Base-by-base conservation (phyloP, 2,113 vertebrate species). In the Nanorana parkeri region DNA sequence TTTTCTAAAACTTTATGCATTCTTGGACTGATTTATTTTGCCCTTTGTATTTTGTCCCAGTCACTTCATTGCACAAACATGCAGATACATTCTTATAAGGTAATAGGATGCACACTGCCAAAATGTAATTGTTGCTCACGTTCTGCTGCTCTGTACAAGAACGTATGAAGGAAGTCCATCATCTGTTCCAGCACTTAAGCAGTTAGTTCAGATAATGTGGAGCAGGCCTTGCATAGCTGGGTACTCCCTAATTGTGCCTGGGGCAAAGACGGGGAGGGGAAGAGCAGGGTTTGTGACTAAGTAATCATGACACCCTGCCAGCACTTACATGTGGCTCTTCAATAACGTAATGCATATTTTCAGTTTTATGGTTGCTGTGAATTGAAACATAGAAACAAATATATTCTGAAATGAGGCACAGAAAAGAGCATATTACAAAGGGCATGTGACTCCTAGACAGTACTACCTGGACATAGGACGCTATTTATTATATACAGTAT, bases 61-160 rank as follows among this genome's bases (percentile, higher is more conserved):
- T 82, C 47, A 75, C 80, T 61, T 74, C 79, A 82, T 82, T 67
- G 51, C 71, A 55, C 61, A 82, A 82, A 66, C 80, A 82, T 82
- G 20, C 61, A 81, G n/a, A 81, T 81, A 65, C 61, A 67, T 19
- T 79, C 52, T 79, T 75, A 58, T 81, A 20, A 75, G 69, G n/a
- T n/a, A 56, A 26, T 66, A 65, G 17, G 24, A 51, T 77, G 36
- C n/a, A 52, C 21, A 20, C 60, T 82, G 61, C 69, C 80, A 75
- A 75, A 56, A 67, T 67, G 29, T 73, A 19, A 75, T 82, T 65
- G 69, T 66, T 55, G n/a, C 61, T 52, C 61, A 11, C 28, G 11
- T 41, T 7, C 41, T 72, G 6, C 36, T 60, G 24, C 23, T 56
- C 17, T 17, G 21, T 56, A 23, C 32, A 55, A 65, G 66, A 47